Base-by-base conservation (phyloP, 1,140 invertebrate species). In the Leptopilina boulardi region DNA sequence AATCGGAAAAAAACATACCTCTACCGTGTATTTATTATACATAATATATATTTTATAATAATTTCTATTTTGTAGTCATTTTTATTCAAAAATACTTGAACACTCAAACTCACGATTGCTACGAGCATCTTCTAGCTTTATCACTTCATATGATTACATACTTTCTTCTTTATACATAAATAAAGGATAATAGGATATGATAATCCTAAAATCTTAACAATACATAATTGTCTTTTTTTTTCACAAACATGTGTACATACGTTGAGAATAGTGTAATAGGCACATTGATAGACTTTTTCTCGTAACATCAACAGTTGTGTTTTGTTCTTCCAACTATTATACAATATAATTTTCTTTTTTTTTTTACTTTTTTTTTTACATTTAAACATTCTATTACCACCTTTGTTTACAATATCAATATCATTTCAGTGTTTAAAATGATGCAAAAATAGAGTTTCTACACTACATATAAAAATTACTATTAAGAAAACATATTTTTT, bases 71-170 rank as follows among this genome's bases (percentile, higher is more conserved):
- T 66, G 23, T 66, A 66, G 56, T 66, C 59, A 66, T 30, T 66
- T n/a, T 66, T 66, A 66, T 66, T 66, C 59, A 66, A 66, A 66
- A 66, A 66, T 66, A 66, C 21, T 66, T 66, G 59, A 30, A 66
- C 59, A 66, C 59, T 66, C 59, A 66, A 66, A 66, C 21, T 66
- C 59, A 66, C 59, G 10, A 23, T 30, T 30, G 59, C 59, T 30
- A 66, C 59, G 59, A 66, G 59, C 59, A 66, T 66, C 59, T 66
- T 66, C 23, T 66, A 66, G 59, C 59, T 66, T 66, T 15, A 66
- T 66, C 59, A 66, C 59, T 66, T 66, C 13, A 66, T 30, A 66
- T 66, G 23, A n/a, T 30, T 15, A 66, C 26, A 30, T 23, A 30
- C 59, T 66, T 30, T 23, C 13, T 66, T 66, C 47, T 66, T 66